phyloP scores from a whole-genome alignment of 2,113 vertebrate genomes.

The Prionailurus viverrinus region DNA sequence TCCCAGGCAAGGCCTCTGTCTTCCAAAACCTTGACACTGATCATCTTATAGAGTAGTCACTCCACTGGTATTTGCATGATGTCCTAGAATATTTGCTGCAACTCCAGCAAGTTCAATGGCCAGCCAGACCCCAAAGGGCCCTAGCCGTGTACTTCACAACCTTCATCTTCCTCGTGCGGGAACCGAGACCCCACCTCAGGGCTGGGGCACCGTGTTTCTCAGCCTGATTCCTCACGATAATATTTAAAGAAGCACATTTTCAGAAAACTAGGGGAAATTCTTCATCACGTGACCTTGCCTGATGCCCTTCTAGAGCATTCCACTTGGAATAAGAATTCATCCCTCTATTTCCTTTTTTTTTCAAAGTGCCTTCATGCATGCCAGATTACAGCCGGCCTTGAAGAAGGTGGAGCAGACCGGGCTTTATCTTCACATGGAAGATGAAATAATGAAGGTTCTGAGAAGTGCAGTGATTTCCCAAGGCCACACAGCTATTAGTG shows the following conservation, averaged over 20 bases:
- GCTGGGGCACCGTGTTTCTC: not conserved
- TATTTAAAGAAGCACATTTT: not conserved
- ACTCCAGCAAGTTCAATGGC: not conserved
- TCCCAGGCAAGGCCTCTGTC: not conserved
- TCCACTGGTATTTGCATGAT: not conserved
- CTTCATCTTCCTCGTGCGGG: not conserved
- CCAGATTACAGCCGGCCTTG: not conserved
- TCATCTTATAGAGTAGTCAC: not conserved
- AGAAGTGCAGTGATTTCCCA: not conserved
- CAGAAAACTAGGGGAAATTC: not conserved
- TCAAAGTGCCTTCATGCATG: not conserved
- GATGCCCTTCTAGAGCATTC: not conserved
- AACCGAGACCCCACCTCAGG: too few relatives aligned
- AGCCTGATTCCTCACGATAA: not conserved
- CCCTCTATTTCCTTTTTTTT: not conserved
- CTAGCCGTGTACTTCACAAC: not conserved
- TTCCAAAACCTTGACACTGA: not conserved
- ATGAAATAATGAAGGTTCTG: not conserved
- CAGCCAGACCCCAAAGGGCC: not conserved
- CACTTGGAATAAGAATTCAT: not conserved
- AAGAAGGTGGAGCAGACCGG: not conserved
- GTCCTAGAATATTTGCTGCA: not conserved
- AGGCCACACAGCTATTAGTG: not conserved
- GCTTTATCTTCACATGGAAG: not conserved
- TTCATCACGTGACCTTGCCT: not conserved